phyloP scores from a whole-genome alignment of 2,797 vertebrate species.

The Craterocephalus amniculus region DNA sequence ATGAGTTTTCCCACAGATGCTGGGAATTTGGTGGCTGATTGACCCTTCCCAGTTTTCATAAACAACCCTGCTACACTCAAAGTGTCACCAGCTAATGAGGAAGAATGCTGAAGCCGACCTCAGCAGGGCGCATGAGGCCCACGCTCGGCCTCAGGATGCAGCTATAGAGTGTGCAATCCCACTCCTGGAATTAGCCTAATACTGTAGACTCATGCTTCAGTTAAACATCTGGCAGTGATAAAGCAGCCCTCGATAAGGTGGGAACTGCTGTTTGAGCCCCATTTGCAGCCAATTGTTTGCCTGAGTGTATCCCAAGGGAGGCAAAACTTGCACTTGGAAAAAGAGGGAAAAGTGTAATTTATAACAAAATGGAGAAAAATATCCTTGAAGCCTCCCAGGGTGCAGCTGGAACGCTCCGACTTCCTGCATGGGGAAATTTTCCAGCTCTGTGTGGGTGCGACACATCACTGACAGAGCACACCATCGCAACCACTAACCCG shows the following conservation, averaged over 20 bases:
- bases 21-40: constrained; percentile 81
- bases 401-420: constrained; percentile 75
- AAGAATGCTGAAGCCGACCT: constrained; percentile 47
- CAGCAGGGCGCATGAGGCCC: constrained; percentile 59
- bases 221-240: constrained; percentile 84
- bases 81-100: constrained; percentile 73
- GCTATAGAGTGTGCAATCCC: constrained; percentile 50
- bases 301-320: constrained; percentile 43
- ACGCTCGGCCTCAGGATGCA: constrained; percentile 57
- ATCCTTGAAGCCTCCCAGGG: constrained; percentile 53
- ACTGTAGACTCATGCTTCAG: constrained; percentile 69
- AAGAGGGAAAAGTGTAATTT: constrained; percentile 42
- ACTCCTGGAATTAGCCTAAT: constrained; percentile 75
- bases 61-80: constrained; percentile 70
- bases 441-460: constrained; percentile 76
- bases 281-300: constrained; percentile 61
- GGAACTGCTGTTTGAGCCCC: constrained; percentile 67
- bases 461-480: constrained; percentile 67
- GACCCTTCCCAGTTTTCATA: constrained; percentile 70
- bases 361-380: constrained; percentile 63
- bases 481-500: constrained; percentile 56
- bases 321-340: constrained; percentile 36
- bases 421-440: constrained; percentile 76
- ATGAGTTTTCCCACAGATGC: constrained; percentile 74
- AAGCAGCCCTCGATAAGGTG: constrained; percentile 61